Base-by-base conservation (phyloP, 2,888 invertebrate genomes). In the Yponomeuta cagnagella region DNA sequence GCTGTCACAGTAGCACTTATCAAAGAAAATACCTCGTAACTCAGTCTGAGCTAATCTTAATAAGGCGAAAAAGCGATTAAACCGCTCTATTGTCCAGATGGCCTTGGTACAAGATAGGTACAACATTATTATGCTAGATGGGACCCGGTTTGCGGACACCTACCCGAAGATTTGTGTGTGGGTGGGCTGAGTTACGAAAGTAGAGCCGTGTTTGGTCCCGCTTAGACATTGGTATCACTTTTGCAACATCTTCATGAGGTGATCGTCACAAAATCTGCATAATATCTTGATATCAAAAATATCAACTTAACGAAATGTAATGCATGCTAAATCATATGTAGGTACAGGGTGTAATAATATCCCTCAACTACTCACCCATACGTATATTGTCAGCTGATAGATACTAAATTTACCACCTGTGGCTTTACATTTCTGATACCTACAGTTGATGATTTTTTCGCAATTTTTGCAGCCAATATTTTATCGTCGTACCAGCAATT, bases 61-160 rank as follows among this genome's bases (percentile, higher is more conserved):
- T 79, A 82, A 83, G 85, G 86, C 78, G 83, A 83, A 82, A 84
- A 86, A 84, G 83, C 80, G 83, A 89, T 88, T 82, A 88, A 85
- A 76, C 76, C 75, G 10, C 77, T 74, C 82, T 78, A 88, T 87
- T 86, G 85, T 86, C 76, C 75, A 71, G 73, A 73, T 74, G 82
- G 79, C 83, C 85, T 86, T 85, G 84, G 71, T 76, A 73, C 72
- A 12, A 43, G 63, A 79, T 80, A 79, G 79, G 77, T 79, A 81
- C 79, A 79, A 75, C 80, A 87, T 88, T 88, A 83, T 82, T 87
- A 89, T 89, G 63, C 72, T 65, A 48, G 31, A 58, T 30, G 68
- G 10, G 37, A 23, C 68, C 43, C 12, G 10, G 58, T 68, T 37
- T 58, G 52, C 52, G 64, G 12, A 58, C 68, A 71, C 63, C 43